Base-by-base conservation (phyloP, 2,797 vertebrate species). In the Salmo trutta region DNA sequence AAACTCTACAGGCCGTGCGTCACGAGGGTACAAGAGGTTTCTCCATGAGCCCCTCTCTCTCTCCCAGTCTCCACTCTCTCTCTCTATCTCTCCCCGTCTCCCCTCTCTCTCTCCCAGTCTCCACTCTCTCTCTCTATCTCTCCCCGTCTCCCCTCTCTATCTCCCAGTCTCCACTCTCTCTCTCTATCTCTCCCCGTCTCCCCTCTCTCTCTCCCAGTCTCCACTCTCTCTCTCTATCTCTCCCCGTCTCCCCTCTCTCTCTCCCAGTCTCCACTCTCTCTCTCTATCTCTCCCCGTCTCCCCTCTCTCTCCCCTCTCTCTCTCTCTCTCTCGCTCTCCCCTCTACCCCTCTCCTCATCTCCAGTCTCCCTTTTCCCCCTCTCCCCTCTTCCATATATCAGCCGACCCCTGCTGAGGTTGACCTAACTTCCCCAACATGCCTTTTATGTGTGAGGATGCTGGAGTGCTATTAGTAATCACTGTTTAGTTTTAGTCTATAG, bases 371-470 rank as follows among this genome's bases (percentile, higher is more conserved):
- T 75, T 70, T 79, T 73, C 54, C 64, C 47, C 74, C 64, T 80
- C 73, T 76, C 82, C 80, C 67, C 80, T 77, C 52, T 53, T 53
- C 78, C 83, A 90, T 92, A 90, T 88, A 90, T 91, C 90, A 91
- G 79, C 74, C 81, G 36, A 76, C 71, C 77, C 90, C 88, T 54
- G 81, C 81, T 83, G 84, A 83, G 84, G 85, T 84, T 88, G 82
- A 82, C 64, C 85, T 88, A 88, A 86, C 88, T 88, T 85, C 85
- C 76, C 77, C 85, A 84, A 81, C 84, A 81, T 84, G 82, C 71
- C 89, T 94, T 92, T 94, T 91, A 93, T 91, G 91, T 91, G 76
- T 65, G 21, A 77, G 75, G 86, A 90, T 85, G 84, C 84, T 31
- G 71, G 80, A 86, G 80, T 78, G 81, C 85, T 88, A 86, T 90